Evolutionary conservation across 1,140 invertebrate genomes (phyloP), one percentile per base, ranked within the genome.

Genomic region (Dendroctonus valens): DNA sequence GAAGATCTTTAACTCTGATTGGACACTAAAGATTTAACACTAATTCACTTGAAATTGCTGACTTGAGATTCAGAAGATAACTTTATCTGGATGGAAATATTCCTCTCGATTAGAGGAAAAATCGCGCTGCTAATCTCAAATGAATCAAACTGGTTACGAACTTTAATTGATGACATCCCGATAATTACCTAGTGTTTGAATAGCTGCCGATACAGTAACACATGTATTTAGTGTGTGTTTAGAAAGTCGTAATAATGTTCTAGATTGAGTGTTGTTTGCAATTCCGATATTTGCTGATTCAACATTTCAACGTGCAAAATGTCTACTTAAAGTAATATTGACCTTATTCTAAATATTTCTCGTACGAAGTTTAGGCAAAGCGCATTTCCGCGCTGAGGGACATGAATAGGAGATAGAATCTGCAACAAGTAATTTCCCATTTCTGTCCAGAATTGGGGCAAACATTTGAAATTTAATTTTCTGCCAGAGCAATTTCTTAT

Each of bases 401-500:
- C 14, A n/a, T n/a, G 46, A 48, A n/a, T n/a, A 48, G 11, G 14
- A 48, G 14, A 48, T n/a, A 5, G 11, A 48, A 48, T 48, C 14
- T 48, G 11, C 14, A 48, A 48, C 46, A 48, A 48, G 46, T 48
- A 48, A 48, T 48, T 48, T 48, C 7, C 46, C 46, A 48, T 48
- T 48, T 48, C 46, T 14, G 14, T 48, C 46, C 46, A 48, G 46
- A 48, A 14, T 14, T 48, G 7, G 14, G 14, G 46, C 46, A 48
- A 48, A 48, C 46, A 14, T 48, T 48, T 48, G 11, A 52, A 52
- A 52, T 52, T 52, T 5, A 52, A 52, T 52, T 52, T 52, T 52
- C 50, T 52, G 50, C 44, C n/a, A 52, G 15, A 52, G 38, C 50
- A 7, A 52, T 52, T 52, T 52, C 50, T 26, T 52, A 52, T 52